phyloP scores from a whole-genome alignment of 1,140 invertebrate genomes.

The Phymastichus coffea region DNA sequence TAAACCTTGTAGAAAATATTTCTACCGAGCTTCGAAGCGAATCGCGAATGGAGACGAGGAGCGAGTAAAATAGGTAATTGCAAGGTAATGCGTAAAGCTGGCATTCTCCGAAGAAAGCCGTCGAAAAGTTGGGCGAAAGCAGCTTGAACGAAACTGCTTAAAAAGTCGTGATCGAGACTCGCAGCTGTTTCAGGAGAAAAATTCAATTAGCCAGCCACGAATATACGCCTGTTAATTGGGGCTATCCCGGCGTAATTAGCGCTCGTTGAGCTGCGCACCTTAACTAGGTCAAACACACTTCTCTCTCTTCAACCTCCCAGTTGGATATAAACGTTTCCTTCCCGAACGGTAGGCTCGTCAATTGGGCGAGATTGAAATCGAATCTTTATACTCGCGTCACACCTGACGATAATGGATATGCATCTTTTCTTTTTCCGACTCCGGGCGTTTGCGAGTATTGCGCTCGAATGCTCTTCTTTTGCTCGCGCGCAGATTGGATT shows the following conservation, averaged over 20 bases:
- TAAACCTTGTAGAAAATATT: too few relatives aligned
- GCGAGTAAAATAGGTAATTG: not conserved
- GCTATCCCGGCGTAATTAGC: conserved; percentile 46
- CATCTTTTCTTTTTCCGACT: too few relatives aligned
- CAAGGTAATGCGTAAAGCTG: not conserved
- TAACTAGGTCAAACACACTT: conserved; percentile 40
- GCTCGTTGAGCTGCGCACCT: conserved; percentile 32
- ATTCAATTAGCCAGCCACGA: conserved; percentile 34
- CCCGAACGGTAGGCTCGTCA: not conserved
- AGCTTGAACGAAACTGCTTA: conserved; percentile 20
- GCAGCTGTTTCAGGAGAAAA: conserved; percentile 9
- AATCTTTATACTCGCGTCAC: too few relatives aligned
- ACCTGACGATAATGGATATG: too few relatives aligned
- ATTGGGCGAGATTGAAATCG: conserved; percentile 22
- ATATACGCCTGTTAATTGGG: conserved; percentile 49
- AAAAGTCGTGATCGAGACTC: conserved; percentile 17
- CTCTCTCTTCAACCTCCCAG: not conserved
- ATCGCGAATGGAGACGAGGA: not conserved
- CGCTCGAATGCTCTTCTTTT: too few relatives aligned
- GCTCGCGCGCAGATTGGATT: too few relatives aligned
- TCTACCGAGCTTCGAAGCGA: too few relatives aligned
- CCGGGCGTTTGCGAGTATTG: too few relatives aligned
- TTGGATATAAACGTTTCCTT: conserved; percentile 21
- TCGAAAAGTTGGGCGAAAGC: too few relatives aligned
- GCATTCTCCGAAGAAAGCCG: not conserved